These are phyloP conservation scores for Frankliniella intonsa DNA, from an alignment of 2,888 invertebrate species.

Conservation along the genomic window DNA sequence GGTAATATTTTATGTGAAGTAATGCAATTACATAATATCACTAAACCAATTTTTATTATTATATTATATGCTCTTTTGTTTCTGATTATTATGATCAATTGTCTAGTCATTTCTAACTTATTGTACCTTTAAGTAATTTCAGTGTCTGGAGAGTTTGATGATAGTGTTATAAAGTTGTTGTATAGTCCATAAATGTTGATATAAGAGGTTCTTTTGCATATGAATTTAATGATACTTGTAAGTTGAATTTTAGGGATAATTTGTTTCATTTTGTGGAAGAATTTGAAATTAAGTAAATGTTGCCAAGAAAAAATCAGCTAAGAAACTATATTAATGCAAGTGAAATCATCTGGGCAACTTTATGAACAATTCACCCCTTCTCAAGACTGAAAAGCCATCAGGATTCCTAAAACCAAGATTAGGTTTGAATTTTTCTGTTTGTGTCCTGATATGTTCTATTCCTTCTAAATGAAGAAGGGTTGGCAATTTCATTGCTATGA, in stretches of 20 bases:
- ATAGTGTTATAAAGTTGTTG: neutral
- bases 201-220: neutral
- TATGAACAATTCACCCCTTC: neutral
- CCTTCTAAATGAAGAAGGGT: neutral
- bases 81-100: neutral
- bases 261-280: neutral
- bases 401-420: neutral
- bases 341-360: neutral
- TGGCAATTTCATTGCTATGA: neutral
- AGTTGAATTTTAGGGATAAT: neutral
- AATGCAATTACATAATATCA: too few relatives aligned
- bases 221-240: conserved; percentile 6
- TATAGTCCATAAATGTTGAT: conserved; percentile 12
- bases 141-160: neutral
- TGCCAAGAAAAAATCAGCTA: neutral
- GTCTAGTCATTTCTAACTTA: conserved; percentile 17
- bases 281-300: neutral
- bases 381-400: neutral
- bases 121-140: neutral
- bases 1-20: too few relatives aligned
- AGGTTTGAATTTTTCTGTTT: neutral
- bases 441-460: neutral
- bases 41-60: neutral
- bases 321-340: neutral
- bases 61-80: neutral